Base-by-base conservation (phyloP, 2,797 vertebrate genomes). In the Gouania willdenowi region DNA sequence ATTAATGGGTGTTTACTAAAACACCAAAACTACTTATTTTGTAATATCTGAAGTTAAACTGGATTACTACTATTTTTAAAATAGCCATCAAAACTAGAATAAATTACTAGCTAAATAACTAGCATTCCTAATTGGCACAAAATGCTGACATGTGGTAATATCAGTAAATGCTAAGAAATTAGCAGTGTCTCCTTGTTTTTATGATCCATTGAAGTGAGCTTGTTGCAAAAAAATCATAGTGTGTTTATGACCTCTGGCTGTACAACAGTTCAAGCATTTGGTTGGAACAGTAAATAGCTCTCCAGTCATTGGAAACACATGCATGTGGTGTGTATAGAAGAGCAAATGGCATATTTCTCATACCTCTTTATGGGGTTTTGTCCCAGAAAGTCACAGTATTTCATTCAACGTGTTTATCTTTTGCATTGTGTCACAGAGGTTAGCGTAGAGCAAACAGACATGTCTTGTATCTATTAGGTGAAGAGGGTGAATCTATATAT, bases 401-500 rank as follows among this genome's bases (percentile, higher is more conserved):
- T 0, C 9, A 9, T 21, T 30, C 6, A 8, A 17, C 31, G 1
- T 23, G 31, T 59, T 47, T 33, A 20, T 15, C 19, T 32, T 14
- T 34, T 46, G 11, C 29, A 5, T 8, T 30, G 5, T 17, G 34
- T 40, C 40, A 20, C 31, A n/a, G 19, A 41, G 41, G 23, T 34
- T 35, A 34, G 46, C 35, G 42, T 41, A 58, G 54, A 46, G 42
- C 38, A 62, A 55, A 58, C 15, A 20, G 12, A 53, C 28, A 48
- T 7, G 33, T 11, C 43, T 72, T 74, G 48, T 58, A 64, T 68
- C 48, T 51, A 74, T 77, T 72, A 50, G 26, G 19, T 13, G 20
- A 64, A 56, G 39, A 72, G 43, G 45, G 47, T 9, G 33, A 39
- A 60, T 33, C 22, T 39, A 16, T 53, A 53, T 68, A 5, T 70